phyloP scores from a whole-genome alignment of 2,888 invertebrate species.

The Harmothoe impar region DNA sequence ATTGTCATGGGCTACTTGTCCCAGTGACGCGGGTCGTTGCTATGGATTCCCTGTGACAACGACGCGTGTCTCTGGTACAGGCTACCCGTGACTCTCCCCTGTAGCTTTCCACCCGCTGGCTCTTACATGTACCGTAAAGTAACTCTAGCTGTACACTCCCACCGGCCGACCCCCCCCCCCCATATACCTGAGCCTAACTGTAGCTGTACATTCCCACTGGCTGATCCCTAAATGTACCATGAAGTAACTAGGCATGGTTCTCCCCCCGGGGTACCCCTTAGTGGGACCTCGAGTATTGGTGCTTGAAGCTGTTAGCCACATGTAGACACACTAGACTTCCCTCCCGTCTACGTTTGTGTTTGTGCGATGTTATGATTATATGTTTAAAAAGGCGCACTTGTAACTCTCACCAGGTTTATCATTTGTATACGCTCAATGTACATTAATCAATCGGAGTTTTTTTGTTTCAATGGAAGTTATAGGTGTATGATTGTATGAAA shows the following conservation, averaged over 20 bases:
- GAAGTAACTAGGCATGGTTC: not conserved
- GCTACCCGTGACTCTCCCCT: no score
- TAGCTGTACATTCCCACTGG: no score
- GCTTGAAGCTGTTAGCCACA: constrained; percentile 18
- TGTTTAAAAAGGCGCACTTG: constrained; percentile 25
- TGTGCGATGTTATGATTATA: not conserved
- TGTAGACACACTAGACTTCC: not conserved
- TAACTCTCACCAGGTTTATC: constrained; percentile 23
- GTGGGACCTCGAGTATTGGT: not conserved
- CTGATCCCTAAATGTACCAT: not conserved
- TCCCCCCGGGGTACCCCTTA: not conserved
- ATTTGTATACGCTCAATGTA: constrained; percentile 49
- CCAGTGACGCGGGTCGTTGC: no score
- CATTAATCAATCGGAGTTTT: constrained; percentile 59
- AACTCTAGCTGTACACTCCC: no score
- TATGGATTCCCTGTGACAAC: no score
- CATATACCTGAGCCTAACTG: no score
- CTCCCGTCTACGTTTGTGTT: constrained; percentile 15
- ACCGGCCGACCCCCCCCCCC: no score
- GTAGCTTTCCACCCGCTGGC: no score
- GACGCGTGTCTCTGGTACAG: no score
- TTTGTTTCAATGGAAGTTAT: constrained; percentile 56
- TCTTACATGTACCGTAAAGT: no score
- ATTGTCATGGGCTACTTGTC: no score
- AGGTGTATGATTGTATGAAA: constrained; percentile 18